Percentiles rank a stretch among this genome's conserved stretches.
Evolutionary conservation across 2,888 invertebrate species (phyloP).

Genomic region (Agrotis clavis): DNA sequence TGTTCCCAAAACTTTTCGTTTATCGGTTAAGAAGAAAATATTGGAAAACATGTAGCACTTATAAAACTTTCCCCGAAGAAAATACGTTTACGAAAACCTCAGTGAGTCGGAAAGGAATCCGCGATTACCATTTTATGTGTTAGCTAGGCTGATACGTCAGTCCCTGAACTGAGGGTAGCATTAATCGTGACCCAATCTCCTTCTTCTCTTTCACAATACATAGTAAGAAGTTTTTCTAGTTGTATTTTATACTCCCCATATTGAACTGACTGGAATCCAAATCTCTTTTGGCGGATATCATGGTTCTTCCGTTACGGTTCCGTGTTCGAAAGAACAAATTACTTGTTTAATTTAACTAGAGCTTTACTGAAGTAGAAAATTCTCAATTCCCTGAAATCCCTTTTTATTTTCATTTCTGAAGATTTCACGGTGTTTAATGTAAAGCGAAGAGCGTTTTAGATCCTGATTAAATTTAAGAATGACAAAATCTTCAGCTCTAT

Average conservation of each 20-base stretch:
- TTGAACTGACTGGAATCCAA: conserved; percentile 12
- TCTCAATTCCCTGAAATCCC: background rate
- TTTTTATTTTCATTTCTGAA: background rate
- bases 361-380: background rate
- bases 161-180: conserved; percentile 73
- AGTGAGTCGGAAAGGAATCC: conserved; percentile 61
- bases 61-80: conserved; percentile 58
- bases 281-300: background rate
- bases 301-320: conserved; percentile 1
- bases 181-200: conserved; percentile 73
- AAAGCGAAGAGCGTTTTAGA: background rate
- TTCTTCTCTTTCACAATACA: conserved; percentile 53
- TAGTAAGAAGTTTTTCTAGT: conserved; percentile 54
- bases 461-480: background rate
- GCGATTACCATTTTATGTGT: conserved; percentile 76
- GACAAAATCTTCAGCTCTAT: background rate
- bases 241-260: conserved; percentile 31
- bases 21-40: conserved; percentile 44
- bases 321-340: background rate
- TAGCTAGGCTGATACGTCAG: conserved; percentile 74
- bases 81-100: conserved; percentile 60
- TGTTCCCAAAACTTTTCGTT: conserved; percentile 32
- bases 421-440: background rate
- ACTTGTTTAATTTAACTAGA: background rate
- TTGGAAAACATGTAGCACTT: conserved; percentile 54